These are phyloP conservation scores for Benitochromis conjunctus DNA, from an alignment of 2,113 vertebrate genomes.

Conservation along the genomic window DNA sequence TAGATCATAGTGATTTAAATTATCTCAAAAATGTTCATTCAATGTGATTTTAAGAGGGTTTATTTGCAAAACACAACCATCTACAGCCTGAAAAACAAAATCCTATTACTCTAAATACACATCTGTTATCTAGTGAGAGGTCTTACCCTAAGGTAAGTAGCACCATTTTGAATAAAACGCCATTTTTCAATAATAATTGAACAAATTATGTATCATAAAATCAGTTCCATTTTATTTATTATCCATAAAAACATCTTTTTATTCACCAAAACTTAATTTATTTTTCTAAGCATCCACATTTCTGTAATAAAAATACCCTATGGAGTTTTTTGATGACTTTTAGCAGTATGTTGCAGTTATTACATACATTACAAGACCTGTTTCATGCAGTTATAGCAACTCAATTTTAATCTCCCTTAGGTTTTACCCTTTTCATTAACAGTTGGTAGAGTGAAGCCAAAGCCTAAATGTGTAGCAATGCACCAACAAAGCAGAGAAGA, in stretches of 20 bases:
- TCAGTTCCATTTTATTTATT: background rate
- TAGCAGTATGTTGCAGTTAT: background rate
- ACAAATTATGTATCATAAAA: slow-evolving; percentile 1
- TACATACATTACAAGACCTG: background rate
- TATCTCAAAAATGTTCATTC: background rate
- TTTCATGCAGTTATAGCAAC: background rate
- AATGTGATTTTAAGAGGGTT: background rate
- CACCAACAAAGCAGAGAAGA: background rate
- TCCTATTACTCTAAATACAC: background rate
- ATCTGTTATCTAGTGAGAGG: background rate
- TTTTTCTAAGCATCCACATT: background rate
- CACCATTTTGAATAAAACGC: slow-evolving; percentile 35
- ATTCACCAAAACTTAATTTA: background rate
- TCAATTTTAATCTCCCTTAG: background rate
- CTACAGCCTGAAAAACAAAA: background rate
- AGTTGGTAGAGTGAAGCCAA: background rate
- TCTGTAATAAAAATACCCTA: background rate
- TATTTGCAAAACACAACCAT: background rate
- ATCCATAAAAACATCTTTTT: background rate
- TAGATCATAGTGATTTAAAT: background rate
- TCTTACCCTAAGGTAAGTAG: slow-evolving; percentile 39
- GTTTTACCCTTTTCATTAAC: background rate
- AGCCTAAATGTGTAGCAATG: background rate
- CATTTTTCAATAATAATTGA: background rate
- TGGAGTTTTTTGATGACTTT: background rate